Evolutionary conservation across 1,140 invertebrate species (phyloP).

Genomic region (Maconellicoccus hirsutus): DNA sequence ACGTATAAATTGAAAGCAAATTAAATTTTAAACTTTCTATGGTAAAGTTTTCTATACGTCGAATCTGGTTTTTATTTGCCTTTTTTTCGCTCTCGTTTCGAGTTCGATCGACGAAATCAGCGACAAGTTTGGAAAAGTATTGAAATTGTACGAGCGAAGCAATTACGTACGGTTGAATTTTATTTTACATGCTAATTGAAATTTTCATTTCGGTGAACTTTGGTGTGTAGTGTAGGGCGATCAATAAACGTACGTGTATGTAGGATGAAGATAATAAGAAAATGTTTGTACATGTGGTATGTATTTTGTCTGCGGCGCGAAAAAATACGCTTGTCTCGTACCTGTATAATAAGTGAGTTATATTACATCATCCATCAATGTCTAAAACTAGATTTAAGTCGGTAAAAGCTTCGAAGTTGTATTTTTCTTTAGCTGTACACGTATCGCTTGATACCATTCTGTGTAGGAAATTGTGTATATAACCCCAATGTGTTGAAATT

Average conservation of each 20-base stretch:
- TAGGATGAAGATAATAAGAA: not conserved
- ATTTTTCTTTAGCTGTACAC: not conserved
- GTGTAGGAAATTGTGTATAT: too few species aligned
- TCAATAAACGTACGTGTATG: not conserved
- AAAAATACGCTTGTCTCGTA: not conserved
- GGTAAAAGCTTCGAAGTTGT: not conserved
- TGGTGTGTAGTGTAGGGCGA: not conserved
- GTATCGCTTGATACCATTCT: too few species aligned
- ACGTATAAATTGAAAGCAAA: too few species aligned
- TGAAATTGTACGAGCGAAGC: too few species aligned
- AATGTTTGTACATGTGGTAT: not conserved
- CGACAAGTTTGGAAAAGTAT: too few species aligned
- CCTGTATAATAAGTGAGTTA: conserved; percentile 4
- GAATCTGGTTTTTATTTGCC: too few species aligned
- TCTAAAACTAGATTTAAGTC: conserved; percentile 4
- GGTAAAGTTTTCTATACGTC: too few species aligned
- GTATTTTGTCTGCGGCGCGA: not conserved
- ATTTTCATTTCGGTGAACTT: not conserved
- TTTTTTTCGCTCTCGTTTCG: too few species aligned
- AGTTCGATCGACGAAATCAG: too few species aligned
- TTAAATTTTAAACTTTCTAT: too few species aligned
- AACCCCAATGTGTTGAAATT: too few species aligned
- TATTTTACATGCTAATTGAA: not conserved
- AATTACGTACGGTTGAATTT: not conserved
- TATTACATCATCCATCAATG: not conserved